Base-by-base conservation (phyloP, 2,113 vertebrate species). In the Montifringilla adamsi region DNA sequence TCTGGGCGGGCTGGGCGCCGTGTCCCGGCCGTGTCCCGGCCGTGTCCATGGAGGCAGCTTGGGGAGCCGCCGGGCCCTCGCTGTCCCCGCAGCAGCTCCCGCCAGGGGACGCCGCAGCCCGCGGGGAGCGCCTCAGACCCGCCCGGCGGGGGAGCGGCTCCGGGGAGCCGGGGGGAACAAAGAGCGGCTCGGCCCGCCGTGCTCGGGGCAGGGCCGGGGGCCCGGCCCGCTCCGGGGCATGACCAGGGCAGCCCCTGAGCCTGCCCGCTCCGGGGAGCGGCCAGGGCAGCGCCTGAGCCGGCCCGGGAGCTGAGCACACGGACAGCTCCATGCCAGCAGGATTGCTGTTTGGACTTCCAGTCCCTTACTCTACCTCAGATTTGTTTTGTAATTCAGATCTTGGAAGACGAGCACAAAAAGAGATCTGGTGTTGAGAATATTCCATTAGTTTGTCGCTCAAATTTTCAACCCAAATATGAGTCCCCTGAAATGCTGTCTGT, bases 1-100 rank as follows among this genome's bases (percentile, higher is more conserved):
- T 37, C 11, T 3, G 33, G 26, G 10, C 7, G 8, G 7, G 13
- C 1, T 3, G 52, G 31, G 16, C 3, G 30, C 23, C 4, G 56
- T 22, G 16, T 39, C 15, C 7, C 33, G 31, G 30, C 39, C 39
- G 39, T 41, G 41, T 41, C 41, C 41, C 41, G 41, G 41, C 31
- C 12, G 64, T 49, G 43, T 3, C 56, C n/a, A 5, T 8, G 15
- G 22, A 6, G 23, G 7, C 31, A 15, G 49, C 14, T 50, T 9
- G 8, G 23, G 49, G 24, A 50, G 24, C 49, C 9, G 49, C 4
- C 14, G 49, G n/a, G 4, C n/a, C 9, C 56, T 16, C 35, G 11
- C 43, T 8, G 55, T 13, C 10, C 26, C 6, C 28, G 86, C 58
- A 37, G 75, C 33, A 28, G 52, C 11, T 0, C 4, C 94, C 90